Conservation (phyloP, 2,113 vertebrate species). For the Stegostoma tigrinum region DNA sequence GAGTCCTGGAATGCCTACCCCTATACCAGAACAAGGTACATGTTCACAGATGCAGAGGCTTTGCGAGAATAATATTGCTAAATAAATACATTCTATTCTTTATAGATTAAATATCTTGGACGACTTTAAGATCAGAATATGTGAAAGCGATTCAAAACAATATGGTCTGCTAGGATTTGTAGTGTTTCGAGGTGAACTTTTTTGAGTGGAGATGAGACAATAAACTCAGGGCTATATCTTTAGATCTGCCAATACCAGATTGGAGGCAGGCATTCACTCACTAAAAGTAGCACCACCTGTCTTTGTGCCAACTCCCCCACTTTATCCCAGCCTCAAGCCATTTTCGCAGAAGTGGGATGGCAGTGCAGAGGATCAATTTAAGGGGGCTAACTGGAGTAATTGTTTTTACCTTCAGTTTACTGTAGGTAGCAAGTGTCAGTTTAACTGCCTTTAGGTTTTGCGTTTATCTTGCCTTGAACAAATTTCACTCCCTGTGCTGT, state of each 20-base stretch:
- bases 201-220: neutral
- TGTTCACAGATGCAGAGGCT: neutral
- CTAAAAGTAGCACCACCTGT: neutral
- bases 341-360: neutral
- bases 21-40: slow-evolving; percentile 85
- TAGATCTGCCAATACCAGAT: too few relatives aligned
- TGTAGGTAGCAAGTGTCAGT: neutral
- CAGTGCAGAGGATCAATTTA: too few relatives aligned
- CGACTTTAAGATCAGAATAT: neutral
- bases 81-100: neutral
- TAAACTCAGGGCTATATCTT: neutral
- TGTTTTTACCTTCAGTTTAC: neutral
- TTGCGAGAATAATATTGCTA: neutral
- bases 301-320: neutral
- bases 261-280: too few relatives aligned
- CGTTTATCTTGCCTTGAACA: too few relatives aligned
- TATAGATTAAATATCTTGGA: neutral
- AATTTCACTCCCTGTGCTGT: too few relatives aligned
- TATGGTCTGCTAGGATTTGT: neutral
- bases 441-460: neutral
- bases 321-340: neutral
- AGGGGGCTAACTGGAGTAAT: too few relatives aligned
- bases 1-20: slow-evolving; percentile 96
- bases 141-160: neutral
- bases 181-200: neutral